Base-by-base conservation (phyloP, 1,140 invertebrate genomes). In the Apis florea region DNA sequence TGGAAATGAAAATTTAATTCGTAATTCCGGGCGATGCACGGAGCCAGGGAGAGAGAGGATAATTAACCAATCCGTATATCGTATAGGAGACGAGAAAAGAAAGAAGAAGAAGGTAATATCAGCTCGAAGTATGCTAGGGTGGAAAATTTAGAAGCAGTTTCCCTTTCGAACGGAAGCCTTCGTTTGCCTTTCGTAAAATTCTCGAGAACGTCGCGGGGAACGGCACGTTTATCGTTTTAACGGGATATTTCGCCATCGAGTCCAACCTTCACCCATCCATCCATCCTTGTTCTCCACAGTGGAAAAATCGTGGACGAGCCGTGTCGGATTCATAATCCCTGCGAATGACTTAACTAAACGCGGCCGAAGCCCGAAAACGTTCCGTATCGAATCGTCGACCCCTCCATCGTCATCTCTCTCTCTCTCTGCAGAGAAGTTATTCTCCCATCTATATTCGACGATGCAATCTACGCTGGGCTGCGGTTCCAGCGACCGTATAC, bases 341-440 rank as follows among this genome's bases (percentile, higher is more conserved):
- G 86, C 84, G 85, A 91, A 91, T 90, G 89, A 91, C 90, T 91
- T 91, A 90, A 90, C 89, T 91, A 90, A 91, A 91, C 88, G 88
- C 83, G 84, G 66, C 83, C 85, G 85, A 81, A 83, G 85, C 86
- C 85, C 87, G 87, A 87, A 84, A 91, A 91, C 87, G 87, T 69
- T 67, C 89, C 90, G 75, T 88, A 75, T 83, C 90, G 86, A 91
- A 91, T 91, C 84, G 72, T 88, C 83, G 67, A 72, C 71, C 85
- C 81, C 84, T 53, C 68, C 5, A n/a, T n/a, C n/a, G 3, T 15
- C 5, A 15, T 59, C 59, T 69, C 67, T 56, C 61, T 72, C 31
- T 5, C 19, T 26, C 26, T 86, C 83, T 66, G 72, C 53, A 78
- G 79, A 85, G 83, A 71, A 88, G 83, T 89, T 89, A 88, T 88